Percentiles rank a stretch among this genome's conserved stretches.
phyloP scores from a whole-genome alignment of 2,113 vertebrate genomes.

The Peromyscus californicus region DNA sequence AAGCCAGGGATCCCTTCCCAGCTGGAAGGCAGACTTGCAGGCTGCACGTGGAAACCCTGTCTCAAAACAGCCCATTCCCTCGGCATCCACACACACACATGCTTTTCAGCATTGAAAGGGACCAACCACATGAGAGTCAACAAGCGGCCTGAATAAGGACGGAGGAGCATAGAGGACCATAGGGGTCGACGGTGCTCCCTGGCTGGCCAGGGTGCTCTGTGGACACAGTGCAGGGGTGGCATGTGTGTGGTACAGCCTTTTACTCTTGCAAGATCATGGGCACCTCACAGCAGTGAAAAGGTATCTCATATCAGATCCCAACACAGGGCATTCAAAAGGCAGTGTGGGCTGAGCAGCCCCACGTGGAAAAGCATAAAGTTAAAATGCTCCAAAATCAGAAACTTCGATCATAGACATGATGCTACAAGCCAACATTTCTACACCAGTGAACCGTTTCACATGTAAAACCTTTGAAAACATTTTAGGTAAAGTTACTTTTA shows the following conservation, averaged over 20 bases:
- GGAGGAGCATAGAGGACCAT: rapidly evolving
- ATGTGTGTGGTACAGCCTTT: background rate
- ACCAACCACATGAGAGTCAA: too few species aligned
- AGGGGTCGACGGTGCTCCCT: background rate
- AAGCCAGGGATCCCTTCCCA: background rate
- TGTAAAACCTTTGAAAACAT: background rate
- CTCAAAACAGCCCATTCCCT: background rate
- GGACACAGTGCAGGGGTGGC: background rate
- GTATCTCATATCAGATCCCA: background rate
- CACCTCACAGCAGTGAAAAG: background rate
- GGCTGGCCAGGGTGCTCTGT: rapidly evolving
- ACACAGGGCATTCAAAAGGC: background rate
- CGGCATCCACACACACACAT: background rate
- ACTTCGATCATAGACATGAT: background rate
- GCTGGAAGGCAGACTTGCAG: background rate
- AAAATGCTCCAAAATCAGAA: background rate
- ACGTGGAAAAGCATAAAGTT: background rate
- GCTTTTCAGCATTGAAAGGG: background rate
- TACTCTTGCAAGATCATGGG: background rate
- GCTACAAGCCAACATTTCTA: background rate
- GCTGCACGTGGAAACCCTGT: background rate
- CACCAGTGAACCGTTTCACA: background rate
- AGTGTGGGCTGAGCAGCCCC: background rate
- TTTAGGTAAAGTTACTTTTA: background rate
- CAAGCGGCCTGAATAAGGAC: background rate